phyloP scores from a whole-genome alignment of 2,797 vertebrate genomes.

The Phaenicophaeus curvirostris region DNA sequence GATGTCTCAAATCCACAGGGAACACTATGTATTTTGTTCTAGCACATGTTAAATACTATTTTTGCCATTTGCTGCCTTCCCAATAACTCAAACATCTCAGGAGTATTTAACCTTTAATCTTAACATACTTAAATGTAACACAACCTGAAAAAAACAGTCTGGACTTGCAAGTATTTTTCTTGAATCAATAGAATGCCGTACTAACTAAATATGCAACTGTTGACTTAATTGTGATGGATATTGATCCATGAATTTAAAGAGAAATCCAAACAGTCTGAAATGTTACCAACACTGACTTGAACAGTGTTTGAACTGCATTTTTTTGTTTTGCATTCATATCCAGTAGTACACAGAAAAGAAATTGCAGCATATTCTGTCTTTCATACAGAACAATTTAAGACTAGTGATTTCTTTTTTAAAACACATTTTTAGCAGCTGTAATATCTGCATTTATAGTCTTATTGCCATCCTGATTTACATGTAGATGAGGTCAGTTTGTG shows the following conservation, averaged over 20 bases:
- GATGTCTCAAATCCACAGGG: not conserved
- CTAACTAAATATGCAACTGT: not conserved
- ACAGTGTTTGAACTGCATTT: not conserved
- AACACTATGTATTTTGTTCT: not conserved
- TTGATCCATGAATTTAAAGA: not conserved
- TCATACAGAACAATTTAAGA: not conserved
- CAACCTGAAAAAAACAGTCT: not conserved
- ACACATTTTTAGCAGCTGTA: not conserved
- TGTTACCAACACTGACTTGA: not conserved
- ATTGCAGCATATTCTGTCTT: not conserved
- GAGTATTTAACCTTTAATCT: not conserved
- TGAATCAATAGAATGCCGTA: not conserved
- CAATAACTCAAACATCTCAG: not conserved
- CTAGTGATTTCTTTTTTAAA: not conserved
- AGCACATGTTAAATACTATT: not conserved
- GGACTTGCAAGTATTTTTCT: not conserved
- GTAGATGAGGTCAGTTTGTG: not conserved
- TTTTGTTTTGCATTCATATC: not conserved
- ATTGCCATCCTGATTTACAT: not conserved
- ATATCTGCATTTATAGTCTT: not conserved
- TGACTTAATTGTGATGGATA: not conserved
- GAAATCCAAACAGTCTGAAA: not conserved
- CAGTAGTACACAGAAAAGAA: not conserved
- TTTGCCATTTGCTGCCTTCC: not conserved
- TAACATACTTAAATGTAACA: not conserved